Percentiles rank a stretch among this genome's conserved stretches.
phyloP scores from a whole-genome alignment of 1,140 invertebrate species.

The Scaptomyza pallida region DNA sequence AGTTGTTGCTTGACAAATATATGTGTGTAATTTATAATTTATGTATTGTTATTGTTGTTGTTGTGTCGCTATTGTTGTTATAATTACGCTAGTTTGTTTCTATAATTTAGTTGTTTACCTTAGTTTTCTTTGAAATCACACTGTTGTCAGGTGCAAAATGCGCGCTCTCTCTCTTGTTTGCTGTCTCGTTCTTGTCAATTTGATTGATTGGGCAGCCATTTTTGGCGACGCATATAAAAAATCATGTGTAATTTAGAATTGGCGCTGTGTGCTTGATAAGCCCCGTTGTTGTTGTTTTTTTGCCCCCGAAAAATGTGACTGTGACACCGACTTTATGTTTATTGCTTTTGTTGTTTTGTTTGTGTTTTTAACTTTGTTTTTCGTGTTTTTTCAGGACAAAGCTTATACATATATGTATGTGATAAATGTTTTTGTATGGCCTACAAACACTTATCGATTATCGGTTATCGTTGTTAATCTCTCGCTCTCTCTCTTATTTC shows the following conservation, averaged over 20 bases:
- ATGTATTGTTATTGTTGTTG: slow-evolving; percentile 31
- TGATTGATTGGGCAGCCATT: slow-evolving; percentile 72
- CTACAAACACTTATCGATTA: slow-evolving; percentile 26
- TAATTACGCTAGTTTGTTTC: slow-evolving; percentile 39
- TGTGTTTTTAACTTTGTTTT: not conserved
- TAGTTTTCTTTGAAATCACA: slow-evolving; percentile 43
- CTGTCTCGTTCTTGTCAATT: slow-evolving; percentile 34
- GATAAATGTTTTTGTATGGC: slow-evolving; percentile 12
- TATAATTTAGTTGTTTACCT: slow-evolving; percentile 40
- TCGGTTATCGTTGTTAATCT: slow-evolving; percentile 21
- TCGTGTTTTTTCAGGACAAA: slow-evolving; percentile 9
- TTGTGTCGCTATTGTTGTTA: slow-evolving; percentile 26
- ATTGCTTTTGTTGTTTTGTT: slow-evolving; percentile 22
- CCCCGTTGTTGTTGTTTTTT: slow-evolving; percentile 40
- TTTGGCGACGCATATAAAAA: slow-evolving; percentile 67
- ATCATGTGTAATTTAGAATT: slow-evolving; percentile 59
- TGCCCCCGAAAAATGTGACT: slow-evolving; percentile 21
- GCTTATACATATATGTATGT: slow-evolving; percentile 12
- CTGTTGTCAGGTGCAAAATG: slow-evolving; percentile 58
- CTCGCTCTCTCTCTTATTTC: too few relatives aligned
- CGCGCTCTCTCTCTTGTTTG: slow-evolving; percentile 28
- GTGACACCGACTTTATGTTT: slow-evolving; percentile 21
- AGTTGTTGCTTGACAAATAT: slow-evolving; percentile 47
- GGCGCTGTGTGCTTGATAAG: slow-evolving; percentile 40
- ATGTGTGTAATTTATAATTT: slow-evolving; percentile 27